Evolutionary conservation across 1,140 invertebrate species (phyloP), one percentile per base, ranked within the genome.

Genomic region (Alviniconcha marisindica): DNA sequence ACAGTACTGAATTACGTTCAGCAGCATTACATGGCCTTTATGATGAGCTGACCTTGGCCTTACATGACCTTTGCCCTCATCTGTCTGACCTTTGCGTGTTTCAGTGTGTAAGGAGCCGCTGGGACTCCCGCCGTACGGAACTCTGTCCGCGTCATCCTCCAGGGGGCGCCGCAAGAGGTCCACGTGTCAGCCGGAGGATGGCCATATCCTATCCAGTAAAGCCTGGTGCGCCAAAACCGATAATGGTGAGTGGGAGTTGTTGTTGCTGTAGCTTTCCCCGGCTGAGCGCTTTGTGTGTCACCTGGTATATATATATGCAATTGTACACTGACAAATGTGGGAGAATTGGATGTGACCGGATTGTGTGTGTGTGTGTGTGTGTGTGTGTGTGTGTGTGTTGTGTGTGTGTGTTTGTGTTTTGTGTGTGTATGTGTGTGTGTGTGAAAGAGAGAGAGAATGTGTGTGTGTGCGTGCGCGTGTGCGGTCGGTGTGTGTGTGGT

Each of bases 191-290:
- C 94, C 95, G 0, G 94, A 94, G 83, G 94, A 95, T 87, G 94
- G 93, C 33, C 93, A 94, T 80, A 93, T 95, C 73, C 89, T 94
- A 73, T 94, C 94, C 77, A 93, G 93, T 77, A 93, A 94, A 77
- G 94, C 92, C 5, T 95, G 95, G 95, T 95, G 95, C 88, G 93
- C 95, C 7, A 93, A 93, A 83, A 93, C 93, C 82, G 93, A 93
- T 76, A 93, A 94, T 85, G 92, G 94, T 95, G 89, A 92, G 91
- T 87, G 38, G 24, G 0, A 51, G 28, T 56, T 44, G 66, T 44
- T 51, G 63, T 80, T 81, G 51, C 76, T 15, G 56, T 84, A 54
- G 48, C 44, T 71, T 80, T 51, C 74, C 54, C 54, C 21, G 28
- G 14, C 40, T 48, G 5, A 60, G 33, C 56, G 63, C 48, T 21